Base-by-base conservation (phyloP, 2,888 invertebrate genomes). In the Deilephila porcellus region DNA sequence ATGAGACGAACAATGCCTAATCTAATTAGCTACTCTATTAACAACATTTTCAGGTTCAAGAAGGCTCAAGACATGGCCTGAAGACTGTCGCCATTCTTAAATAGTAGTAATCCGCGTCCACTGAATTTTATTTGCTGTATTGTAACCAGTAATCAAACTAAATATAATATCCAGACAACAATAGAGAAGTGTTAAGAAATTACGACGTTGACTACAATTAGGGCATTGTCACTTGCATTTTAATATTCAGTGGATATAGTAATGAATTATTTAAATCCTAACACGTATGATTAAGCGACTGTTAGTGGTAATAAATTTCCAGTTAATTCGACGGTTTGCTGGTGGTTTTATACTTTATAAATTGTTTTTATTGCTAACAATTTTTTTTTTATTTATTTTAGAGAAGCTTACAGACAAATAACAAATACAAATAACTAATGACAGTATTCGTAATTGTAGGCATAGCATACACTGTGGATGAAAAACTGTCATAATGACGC, bases 171-270 rank as follows among this genome's bases (percentile, higher is more conserved):
- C n/a, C 53, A 81, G 75, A 80, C 77, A 82, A 81, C 80, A 85
- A 83, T 84, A 72, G 71, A 74, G 74, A 71, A 71, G 73, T 73
- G 74, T 73, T 73, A 74, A 73, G 74, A 56, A 53, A 75, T 67
- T 76, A 74, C 71, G 71, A 73, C 71, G 72, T 74, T 79, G 72
- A 76, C 76, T 78, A 71, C 77, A 85, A 83, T 78, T 81, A 80
- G 82, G 82, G 75, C 81, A 83, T 85, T 84, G 82, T 79, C 81
- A 81, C 80, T 75, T 79, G 67, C 7, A 25, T 45, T 63, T 63
- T 67, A 67, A 75, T 79, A 79, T 78, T 80, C 79, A 82, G 78
- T 79, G 76, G 34, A 67, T 52, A 67, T 52, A 52, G 75, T 77
- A 71, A 80, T 78, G 77, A 77, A 79, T 79, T 78, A 75, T 70